A percentile compares a stretch with the other conserved stretches of the same genome.
phyloP scores from a whole-genome alignment of 1,140 invertebrate species.

The Zaprionus capensis region DNA sequence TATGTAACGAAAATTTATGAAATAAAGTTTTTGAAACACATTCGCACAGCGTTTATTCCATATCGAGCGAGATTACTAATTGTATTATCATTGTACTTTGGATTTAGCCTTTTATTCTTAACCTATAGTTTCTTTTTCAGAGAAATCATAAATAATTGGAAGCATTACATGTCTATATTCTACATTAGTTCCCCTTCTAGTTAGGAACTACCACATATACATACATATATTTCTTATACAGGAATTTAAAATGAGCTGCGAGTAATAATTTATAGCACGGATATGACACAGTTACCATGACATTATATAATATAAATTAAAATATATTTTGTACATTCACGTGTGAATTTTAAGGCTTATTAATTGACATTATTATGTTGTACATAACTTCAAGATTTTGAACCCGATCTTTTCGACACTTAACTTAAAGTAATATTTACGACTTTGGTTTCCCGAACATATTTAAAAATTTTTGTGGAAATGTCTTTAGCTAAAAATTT shows the following conservation, averaged over 20 bases:
- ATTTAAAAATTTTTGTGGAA: not conserved
- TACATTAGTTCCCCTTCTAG: not conserved
- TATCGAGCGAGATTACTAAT: too few species aligned
- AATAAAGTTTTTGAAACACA: constrained; percentile 72
- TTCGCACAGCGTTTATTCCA: not conserved
- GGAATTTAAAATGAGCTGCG: not conserved
- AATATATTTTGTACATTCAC: not conserved
- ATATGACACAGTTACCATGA: not conserved
- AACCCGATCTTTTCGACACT: not conserved
- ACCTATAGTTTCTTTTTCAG: not conserved
- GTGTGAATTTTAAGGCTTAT: not conserved
- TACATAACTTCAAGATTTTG: not conserved
- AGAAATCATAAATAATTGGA: not conserved
- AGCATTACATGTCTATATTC: not conserved
- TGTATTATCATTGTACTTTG: not conserved
- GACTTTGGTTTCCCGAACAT: not conserved
- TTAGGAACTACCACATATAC: not conserved
- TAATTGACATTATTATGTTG: not conserved
- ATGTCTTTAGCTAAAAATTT: not conserved
- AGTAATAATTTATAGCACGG: not conserved
- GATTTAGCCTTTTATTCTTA: not conserved
- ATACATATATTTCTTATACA: not conserved
- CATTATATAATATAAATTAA: not conserved
- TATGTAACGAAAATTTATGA: constrained; percentile 67
- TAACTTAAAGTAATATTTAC: not conserved